Percentiles rank a stretch among this genome's conserved stretches.
Conservation (phyloP, 2,888 invertebrate species). For the Dendrolimus houi region DNA sequence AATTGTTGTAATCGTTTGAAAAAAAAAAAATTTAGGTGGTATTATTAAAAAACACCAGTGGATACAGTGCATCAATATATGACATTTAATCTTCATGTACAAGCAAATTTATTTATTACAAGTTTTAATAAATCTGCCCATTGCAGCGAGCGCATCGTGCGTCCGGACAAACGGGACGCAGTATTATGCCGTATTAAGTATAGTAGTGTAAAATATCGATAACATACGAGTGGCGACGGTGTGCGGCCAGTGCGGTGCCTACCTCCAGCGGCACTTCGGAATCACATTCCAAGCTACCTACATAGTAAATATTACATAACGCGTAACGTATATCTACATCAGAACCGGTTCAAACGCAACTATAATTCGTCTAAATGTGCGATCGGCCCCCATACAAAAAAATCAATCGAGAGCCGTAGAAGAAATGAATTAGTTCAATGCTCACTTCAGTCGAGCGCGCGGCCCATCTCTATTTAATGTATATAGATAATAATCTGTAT, state of each 20-base stretch:
- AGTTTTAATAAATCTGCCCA: conserved; percentile 55
- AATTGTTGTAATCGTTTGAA: conserved; percentile 21
- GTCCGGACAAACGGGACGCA: conserved; percentile 48
- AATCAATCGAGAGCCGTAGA: conserved; percentile 45
- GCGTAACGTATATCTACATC: conserved; percentile 35
- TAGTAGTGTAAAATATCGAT: conserved; percentile 63
- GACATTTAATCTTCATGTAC: conserved; percentile 86
- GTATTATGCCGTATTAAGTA: conserved; percentile 72
- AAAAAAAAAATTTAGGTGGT: conserved; percentile 54
- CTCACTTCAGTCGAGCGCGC: conserved; percentile 65
- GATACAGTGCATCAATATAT: conserved; percentile 84
- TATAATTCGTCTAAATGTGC: conserved; percentile 44
- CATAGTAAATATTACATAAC: conserved; percentile 23
- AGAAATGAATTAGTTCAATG: conserved; percentile 59
- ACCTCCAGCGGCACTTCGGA: conserved; percentile 53
- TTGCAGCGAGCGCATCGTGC: conserved; percentile 48
- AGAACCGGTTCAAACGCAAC: conserved; percentile 29
- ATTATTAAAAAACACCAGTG: conserved; percentile 70
- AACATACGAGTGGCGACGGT: conserved; percentile 42
- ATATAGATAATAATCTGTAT: conserved; percentile 72
- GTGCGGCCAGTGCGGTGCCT: conserved; percentile 31
- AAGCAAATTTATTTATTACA: conserved; percentile 82
- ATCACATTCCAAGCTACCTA: conserved; percentile 67
- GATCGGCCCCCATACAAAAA: conserved; percentile 28
- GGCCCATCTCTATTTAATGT: conserved; percentile 71